Evolutionary conservation across 2,888 invertebrate species (phyloP).

Genomic region (Drosophila austrosaltans): DNA sequence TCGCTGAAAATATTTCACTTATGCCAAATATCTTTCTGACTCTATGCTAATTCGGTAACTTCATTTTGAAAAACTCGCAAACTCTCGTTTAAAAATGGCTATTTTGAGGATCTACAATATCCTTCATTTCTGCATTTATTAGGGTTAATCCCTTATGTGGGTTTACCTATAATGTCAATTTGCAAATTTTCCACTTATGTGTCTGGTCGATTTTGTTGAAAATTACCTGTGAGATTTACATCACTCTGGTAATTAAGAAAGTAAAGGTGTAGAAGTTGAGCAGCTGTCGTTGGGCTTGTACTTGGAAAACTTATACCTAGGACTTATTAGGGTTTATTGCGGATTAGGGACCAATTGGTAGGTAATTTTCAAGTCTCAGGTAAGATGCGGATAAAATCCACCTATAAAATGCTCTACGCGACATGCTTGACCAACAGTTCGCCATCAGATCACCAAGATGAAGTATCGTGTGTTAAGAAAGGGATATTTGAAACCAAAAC

Average conservation of each 20-base stretch:
- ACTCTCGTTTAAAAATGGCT: too few species aligned
- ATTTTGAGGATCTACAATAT: too few species aligned
- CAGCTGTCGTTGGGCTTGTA: neutral
- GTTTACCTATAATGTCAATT: neutral
- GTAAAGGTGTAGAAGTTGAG: neutral
- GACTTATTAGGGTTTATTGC: constrained; percentile 7
- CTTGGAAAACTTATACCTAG: neutral
- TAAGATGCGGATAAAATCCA: neutral
- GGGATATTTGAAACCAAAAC: neutral
- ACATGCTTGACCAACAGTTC: neutral
- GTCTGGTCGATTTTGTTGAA: neutral
- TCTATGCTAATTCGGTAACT: too few species aligned
- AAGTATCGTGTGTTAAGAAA: constrained; percentile 10
- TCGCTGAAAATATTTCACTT: too few species aligned
- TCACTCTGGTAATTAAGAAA: neutral
- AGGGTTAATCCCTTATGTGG: constrained; percentile 3
- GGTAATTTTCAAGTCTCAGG: neutral
- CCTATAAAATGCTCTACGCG: neutral
- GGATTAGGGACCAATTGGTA: constrained; percentile 17
- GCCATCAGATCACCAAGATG: constrained; percentile 2
- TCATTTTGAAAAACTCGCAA: too few species aligned
- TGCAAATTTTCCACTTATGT: neutral
- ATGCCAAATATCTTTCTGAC: too few species aligned
- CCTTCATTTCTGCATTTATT: too few species aligned
- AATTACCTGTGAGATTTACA: constrained; percentile 8